Conservation (phyloP, 64 coral and sea anemone species). For the Montipora foliosa region DNA sequence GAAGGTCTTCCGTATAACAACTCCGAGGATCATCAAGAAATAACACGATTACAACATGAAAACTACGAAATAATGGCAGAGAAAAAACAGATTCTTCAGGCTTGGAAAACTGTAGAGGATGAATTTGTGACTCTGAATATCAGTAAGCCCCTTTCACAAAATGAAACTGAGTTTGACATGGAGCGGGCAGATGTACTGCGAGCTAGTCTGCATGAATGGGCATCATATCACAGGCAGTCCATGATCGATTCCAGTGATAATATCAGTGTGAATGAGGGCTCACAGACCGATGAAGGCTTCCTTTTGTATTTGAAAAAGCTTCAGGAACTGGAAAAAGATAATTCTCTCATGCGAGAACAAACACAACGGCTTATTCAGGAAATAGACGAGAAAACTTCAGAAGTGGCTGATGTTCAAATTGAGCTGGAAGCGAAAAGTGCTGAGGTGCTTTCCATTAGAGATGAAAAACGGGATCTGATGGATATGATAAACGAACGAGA, state of each 20-base stretch:
- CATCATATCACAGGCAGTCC: neutral
- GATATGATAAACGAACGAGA: conserved; percentile 74
- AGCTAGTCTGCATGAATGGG: conserved; percentile 10
- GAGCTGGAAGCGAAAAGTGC: conserved; percentile 71
- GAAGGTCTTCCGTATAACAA: neutral
- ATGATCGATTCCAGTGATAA: neutral
- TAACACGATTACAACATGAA: conserved; percentile 13
- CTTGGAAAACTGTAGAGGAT: conserved; percentile 40
- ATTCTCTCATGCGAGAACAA: conserved; percentile 76
- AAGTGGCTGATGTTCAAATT: conserved; percentile 20
- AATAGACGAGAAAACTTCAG: conserved; percentile 51
- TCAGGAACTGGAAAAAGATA: conserved; percentile 68
- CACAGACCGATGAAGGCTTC: conserved; percentile 39
- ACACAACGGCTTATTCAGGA: conserved; percentile 77
- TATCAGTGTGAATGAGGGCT: conserved; percentile 37
- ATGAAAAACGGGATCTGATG: conserved; percentile 69
- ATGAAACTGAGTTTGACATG: neutral
- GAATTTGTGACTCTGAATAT: conserved; percentile 31
- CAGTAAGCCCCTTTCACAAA: neutral
- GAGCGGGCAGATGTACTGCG: neutral
- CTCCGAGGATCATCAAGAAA: neutral
- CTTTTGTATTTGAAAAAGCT: conserved; percentile 31
- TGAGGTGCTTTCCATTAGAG: conserved; percentile 49
- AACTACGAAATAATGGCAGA: neutral
- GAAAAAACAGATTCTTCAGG: conserved; percentile 26